Evolutionary conservation across 1,140 invertebrate genomes (phyloP).

Genomic region (Antheraea pernyi): DNA sequence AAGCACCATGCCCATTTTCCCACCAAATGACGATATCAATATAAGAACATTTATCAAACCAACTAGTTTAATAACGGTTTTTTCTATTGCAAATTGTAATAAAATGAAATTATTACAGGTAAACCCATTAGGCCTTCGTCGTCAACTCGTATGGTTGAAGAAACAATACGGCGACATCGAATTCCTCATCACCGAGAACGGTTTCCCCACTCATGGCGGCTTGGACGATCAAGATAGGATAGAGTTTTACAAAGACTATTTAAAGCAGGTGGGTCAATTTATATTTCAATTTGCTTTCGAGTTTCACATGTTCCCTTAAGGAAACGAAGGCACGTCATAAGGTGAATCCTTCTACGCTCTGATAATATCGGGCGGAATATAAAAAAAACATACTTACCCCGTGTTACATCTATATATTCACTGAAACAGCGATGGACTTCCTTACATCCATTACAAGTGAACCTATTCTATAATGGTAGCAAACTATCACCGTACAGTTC

Average conservation of each 20-base stretch:
- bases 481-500: too few relatives aligned
- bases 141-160: constrained; percentile 76
- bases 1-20: too few relatives aligned
- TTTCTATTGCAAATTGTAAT: not conserved
- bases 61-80: not conserved
- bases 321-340: not conserved
- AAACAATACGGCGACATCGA: constrained; percentile 44
- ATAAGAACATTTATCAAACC: too few relatives aligned
- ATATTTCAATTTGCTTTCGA: too few relatives aligned
- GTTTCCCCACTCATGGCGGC: constrained; percentile 66
- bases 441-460: too few relatives aligned
- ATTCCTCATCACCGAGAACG: constrained; percentile 83
- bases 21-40: too few relatives aligned
- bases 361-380: not conserved
- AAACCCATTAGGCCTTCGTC: constrained; percentile 79
- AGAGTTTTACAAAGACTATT: constrained; percentile 62
- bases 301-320: too few relatives aligned
- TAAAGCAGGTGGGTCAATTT: constrained; percentile 40
- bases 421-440: too few relatives aligned
- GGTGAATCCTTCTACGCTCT: too few relatives aligned
- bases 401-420: too few relatives aligned
- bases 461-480: too few relatives aligned
- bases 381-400: too few relatives aligned
- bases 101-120: constrained; percentile 29
- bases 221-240: constrained; percentile 76